Percentiles rank a stretch among this genome's conserved stretches.
phyloP scores from a whole-genome alignment of 2,888 invertebrate species.

The Scaptomyza parva region DNA sequence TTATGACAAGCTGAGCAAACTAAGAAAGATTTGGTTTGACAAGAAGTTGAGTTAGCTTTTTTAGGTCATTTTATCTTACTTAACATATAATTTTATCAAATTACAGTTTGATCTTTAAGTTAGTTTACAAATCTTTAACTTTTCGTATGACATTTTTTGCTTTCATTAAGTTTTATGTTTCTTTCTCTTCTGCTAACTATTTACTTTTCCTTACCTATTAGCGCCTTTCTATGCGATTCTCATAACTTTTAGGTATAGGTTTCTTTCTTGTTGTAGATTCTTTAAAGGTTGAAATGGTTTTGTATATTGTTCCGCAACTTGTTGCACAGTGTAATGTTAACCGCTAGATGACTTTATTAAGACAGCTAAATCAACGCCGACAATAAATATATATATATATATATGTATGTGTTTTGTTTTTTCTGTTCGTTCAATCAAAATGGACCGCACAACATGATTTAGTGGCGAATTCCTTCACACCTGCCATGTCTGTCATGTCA shows the following conservation, averaged over 20 bases:
- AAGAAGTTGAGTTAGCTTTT: too few species aligned
- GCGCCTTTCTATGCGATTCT: not conserved
- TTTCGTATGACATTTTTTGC: not conserved
- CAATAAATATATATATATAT: constrained; percentile 16
- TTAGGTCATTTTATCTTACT: too few species aligned
- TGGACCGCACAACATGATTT: constrained; percentile 73
- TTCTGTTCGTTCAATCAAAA: constrained; percentile 72
- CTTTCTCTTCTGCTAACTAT: not conserved
- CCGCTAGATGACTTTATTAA: constrained; percentile 79
- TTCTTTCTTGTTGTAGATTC: too few species aligned
- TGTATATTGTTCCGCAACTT: too few species aligned
- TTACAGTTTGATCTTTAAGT: too few species aligned
- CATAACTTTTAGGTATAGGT: not conserved
- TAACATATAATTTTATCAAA: too few species aligned
- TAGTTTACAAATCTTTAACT: too few species aligned
- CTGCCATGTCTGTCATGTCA: constrained; percentile 76
- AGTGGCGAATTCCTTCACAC: constrained; percentile 80
- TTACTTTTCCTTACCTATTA: too few species aligned
- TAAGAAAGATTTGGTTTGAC: too few species aligned
- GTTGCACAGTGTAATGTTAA: constrained; percentile 53
- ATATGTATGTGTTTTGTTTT: constrained; percentile 5
- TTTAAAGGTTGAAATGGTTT: too few species aligned
- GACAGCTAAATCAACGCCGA: constrained; percentile 39
- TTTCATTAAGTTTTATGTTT: not conserved
- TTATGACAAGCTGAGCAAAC: too few species aligned